Evolutionary conservation across 2,888 invertebrate species (phyloP).

Genomic region (Catocala sponsa): DNA sequence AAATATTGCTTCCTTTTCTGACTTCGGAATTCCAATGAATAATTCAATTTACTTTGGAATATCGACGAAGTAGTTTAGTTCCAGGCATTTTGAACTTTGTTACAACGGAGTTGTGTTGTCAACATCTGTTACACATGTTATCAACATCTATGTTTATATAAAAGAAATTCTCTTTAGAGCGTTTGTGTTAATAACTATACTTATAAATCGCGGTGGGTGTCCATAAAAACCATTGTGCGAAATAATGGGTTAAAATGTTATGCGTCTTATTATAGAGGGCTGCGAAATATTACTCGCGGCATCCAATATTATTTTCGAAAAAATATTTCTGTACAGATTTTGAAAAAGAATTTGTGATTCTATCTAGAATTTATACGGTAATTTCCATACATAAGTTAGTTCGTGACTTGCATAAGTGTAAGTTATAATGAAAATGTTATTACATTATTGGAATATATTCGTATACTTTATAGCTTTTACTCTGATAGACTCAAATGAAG

Average conservation of each 20-base stretch:
- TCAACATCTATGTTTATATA: constrained; percentile 1
- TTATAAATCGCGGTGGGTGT: constrained; percentile 28
- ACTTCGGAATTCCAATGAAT: constrained; percentile 41
- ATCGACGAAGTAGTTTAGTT: constrained; percentile 10
- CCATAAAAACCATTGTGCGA: constrained; percentile 12
- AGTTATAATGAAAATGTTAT: no score
- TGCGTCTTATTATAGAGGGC: constrained; percentile 13
- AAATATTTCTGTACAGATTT: background rate
- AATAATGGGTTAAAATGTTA: constrained; percentile 9
- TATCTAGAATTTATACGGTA: no score
- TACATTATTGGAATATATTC: no score
- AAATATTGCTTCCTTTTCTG: constrained; percentile 33
- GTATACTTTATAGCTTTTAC: no score
- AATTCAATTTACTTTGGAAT: constrained; percentile 45
- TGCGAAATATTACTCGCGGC: constrained; percentile 3
- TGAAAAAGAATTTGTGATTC: no score
- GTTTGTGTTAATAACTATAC: constrained; percentile 16
- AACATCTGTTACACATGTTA: no score
- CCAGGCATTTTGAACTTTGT: constrained; percentile 23
- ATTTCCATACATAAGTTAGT: no score
- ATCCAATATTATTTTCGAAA: background rate
- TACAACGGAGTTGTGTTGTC: no score
- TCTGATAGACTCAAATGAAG: no score
- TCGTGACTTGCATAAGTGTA: no score
- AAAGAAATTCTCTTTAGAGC: background rate